Percentiles rank a stretch among this genome's conserved stretches.
Conservation (phyloP, 2,888 invertebrate species). For the Eupithecia insigniata region DNA sequence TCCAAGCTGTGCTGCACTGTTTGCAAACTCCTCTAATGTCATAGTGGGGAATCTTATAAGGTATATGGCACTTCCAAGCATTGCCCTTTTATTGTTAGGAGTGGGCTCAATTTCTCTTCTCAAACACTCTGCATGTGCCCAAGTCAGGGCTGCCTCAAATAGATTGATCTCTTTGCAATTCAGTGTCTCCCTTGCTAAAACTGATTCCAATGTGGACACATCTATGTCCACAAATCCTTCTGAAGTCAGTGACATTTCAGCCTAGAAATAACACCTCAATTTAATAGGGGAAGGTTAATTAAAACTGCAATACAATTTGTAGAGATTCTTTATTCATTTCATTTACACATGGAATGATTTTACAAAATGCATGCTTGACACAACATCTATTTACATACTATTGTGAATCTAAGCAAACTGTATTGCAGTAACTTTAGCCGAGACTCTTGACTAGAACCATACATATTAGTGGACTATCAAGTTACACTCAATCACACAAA, state of each 20-base stretch:
- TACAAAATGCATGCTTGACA: slow-evolving; percentile 68
- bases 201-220: slow-evolving; percentile 95
- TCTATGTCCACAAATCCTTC: slow-evolving; percentile 99
- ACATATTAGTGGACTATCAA: slow-evolving; percentile 30
- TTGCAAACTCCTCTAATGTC: slow-evolving; percentile 95
- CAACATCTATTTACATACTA: slow-evolving; percentile 58
- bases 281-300: slow-evolving; percentile 62
- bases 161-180: slow-evolving; percentile 97
- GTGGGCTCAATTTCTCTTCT: slow-evolving; percentile 92
- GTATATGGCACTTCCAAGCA: slow-evolving; percentile 91
- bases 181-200: slow-evolving; percentile 95
- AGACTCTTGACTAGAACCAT: slow-evolving; percentile 60
- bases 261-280: slow-evolving; percentile 83
- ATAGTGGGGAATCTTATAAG: slow-evolving; percentile 97
- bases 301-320: slow-evolving; percentile 85
- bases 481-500: slow-evolving; percentile 52
- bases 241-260: slow-evolving; percentile 97
- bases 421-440: slow-evolving; percentile 74
- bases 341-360: slow-evolving; percentile 61
- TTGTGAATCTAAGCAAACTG: slow-evolving; percentile 67
- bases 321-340: slow-evolving; percentile 73
- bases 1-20: slow-evolving; percentile 96
- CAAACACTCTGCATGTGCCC: slow-evolving; percentile 96
- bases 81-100: slow-evolving; percentile 90
- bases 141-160: slow-evolving; percentile 95